Base-by-base conservation (phyloP, 2,888 invertebrate species). In the Abrostola triplasia region DNA sequence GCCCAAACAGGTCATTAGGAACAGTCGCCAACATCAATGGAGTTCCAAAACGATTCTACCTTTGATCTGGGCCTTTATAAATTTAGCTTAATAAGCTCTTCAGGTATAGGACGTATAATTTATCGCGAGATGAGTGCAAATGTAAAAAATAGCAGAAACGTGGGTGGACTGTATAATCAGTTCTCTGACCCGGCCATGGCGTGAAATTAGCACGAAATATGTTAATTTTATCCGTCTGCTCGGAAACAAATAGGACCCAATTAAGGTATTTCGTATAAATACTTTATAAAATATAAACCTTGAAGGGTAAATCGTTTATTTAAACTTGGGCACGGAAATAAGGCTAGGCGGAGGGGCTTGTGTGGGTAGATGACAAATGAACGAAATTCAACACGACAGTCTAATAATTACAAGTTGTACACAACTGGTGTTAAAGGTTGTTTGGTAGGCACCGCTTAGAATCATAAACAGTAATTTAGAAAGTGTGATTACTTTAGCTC, bases 21-120 rank as follows among this genome's bases (percentile, higher is more conserved):
- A 62, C 62, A 79, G 74, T 65, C 64, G 65, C 68, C 55, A 64
- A 71, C 74, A 68, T 68, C 76, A 70, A 76, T 65, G 67, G 59
- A 67, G 52, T 63, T 70, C 40, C 41, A 64, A 79, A 79, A 67
- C 67, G 71, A 77, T 67, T 66, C 58, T 66, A 79, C 77, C 75
- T 81, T 73, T 79, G 79, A 79, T 80, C 73, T 53, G 64, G 56
- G 58, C 67, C 73, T 70, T 76, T 77, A 78, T 80, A 81, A 74
- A 82, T 80, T 79, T 59, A 64, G 63, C 67, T 72, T 76, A 81
- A 82, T 81, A 79, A 80, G 67, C 70, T 73, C 70, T 78, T 76
- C 75, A 82, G 81, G 77, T 80, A 80, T 77, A 69, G 75, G 75
- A 67, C 62, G 63, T 61, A 78, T 82, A 80, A 82, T 76, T 80